phyloP scores from a whole-genome alignment of 2,113 vertebrate species.

The Xenopus tropicalis region UCB_Xtro_10.0 CM004448.2:88374001-88374500 shows the following conservation, averaged over 20 bases:
- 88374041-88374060: slow-evolving; percentile 31
- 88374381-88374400: too few relatives aligned
- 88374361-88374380: too few relatives aligned
- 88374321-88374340: too few relatives aligned
- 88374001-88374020: slow-evolving; percentile 14
- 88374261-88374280: not conserved
- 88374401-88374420: too few relatives aligned
- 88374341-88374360: too few relatives aligned
- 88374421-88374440: too few relatives aligned
- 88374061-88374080: slow-evolving; percentile 22
- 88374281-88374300: not conserved
- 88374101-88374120: slow-evolving; percentile 20
- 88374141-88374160: slow-evolving; percentile 38
- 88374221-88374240: slow-evolving; percentile 24
- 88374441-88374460: too few relatives aligned
- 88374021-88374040: slow-evolving; percentile 22
- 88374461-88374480: too few relatives aligned
- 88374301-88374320: not conserved
- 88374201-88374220: slow-evolving; percentile 17
- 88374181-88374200: slow-evolving; percentile 30
- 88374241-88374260: slow-evolving; percentile 9
- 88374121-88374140: slow-evolving; percentile 26
- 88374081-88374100: slow-evolving; percentile 28
- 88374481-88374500: too few relatives aligned
- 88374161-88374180: slow-evolving; percentile 29